A percentile compares a stretch with the other conserved stretches of the same genome.
Conservation (phyloP, 1,140 invertebrate species). For the Zaprionus gabonicus region DNA sequence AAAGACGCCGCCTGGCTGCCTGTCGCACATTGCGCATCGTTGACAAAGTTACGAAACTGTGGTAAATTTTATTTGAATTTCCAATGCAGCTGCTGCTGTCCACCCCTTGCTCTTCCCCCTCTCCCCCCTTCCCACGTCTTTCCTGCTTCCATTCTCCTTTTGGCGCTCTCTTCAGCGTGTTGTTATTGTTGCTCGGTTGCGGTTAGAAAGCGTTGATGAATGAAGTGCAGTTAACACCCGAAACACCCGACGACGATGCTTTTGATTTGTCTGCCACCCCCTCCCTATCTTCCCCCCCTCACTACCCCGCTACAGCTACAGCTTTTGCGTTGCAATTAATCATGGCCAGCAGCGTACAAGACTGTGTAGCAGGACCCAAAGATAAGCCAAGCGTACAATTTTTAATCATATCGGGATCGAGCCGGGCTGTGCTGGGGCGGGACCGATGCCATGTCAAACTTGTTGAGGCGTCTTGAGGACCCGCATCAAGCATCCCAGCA, state of each 20-base stretch:
- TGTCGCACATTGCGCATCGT: constrained; percentile 73
- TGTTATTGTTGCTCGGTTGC: constrained; percentile 58
- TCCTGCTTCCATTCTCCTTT: neutral
- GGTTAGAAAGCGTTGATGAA: constrained; percentile 79
- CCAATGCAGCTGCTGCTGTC: constrained; percentile 63
- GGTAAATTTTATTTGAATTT: constrained; percentile 83
- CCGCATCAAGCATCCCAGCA: constrained; percentile 49
- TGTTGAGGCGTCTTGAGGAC: constrained; percentile 58
- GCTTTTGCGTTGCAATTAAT: constrained; percentile 71
- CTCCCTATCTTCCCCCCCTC: neutral
- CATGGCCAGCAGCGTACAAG: constrained; percentile 46
- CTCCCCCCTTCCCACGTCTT: neutral
- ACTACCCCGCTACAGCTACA: constrained; percentile 15
- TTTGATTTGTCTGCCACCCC: constrained; percentile 53
- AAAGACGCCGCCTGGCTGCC: constrained; percentile 25
- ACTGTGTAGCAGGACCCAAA: constrained; percentile 48
- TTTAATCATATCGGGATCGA: constrained; percentile 79
- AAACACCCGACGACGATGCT: constrained; percentile 35
- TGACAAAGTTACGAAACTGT: constrained; percentile 82
- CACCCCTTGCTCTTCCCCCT: neutral
- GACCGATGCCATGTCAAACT: constrained; percentile 66
- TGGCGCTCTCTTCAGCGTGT: constrained; percentile 1
- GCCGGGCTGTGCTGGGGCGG: neutral
- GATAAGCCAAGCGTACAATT: constrained; percentile 71
- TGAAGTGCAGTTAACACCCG: constrained; percentile 80